Percentiles rank a stretch among this genome's conserved stretches.
phyloP scores from a whole-genome alignment of 2,888 invertebrate species.

The Sipha maydis region DNA sequence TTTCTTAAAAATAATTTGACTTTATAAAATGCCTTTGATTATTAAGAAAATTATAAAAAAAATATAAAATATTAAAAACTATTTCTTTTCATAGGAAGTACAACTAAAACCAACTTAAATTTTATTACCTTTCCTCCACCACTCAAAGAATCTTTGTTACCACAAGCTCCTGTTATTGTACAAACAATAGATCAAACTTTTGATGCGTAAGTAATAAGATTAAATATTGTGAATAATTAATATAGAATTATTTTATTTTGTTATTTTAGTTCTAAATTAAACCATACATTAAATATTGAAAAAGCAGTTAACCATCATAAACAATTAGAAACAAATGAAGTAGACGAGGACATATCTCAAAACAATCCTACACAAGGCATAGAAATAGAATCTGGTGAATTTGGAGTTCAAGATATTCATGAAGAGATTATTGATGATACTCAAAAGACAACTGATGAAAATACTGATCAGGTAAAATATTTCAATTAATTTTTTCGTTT shows the following conservation, averaged over 20 bases:
- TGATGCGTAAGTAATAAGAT: slow-evolving; percentile 54
- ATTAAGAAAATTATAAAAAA: too few species aligned
- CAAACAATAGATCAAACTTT: slow-evolving; percentile 67
- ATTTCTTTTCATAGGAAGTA: slow-evolving; percentile 44
- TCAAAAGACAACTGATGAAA: slow-evolving; percentile 39
- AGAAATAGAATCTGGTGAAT: slow-evolving; percentile 58
- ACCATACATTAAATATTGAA: slow-evolving; percentile 55
- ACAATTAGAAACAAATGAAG: slow-evolving; percentile 46
- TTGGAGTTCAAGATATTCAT: slow-evolving; percentile 54
- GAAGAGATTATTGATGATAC: slow-evolving; percentile 60
- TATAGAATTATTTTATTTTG: slow-evolving; percentile 3
- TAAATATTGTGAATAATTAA: slow-evolving; percentile 9
- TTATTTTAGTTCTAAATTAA: slow-evolving; percentile 44
- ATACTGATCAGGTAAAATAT: slow-evolving; percentile 37
- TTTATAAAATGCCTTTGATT: too few species aligned
- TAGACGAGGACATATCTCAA: slow-evolving; percentile 58
- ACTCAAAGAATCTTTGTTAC: slow-evolving; percentile 67
- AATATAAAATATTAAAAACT: too few species aligned
- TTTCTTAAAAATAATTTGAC: too few species aligned
- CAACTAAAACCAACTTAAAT: slow-evolving; percentile 49
- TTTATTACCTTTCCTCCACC: slow-evolving; percentile 70
- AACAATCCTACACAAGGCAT: slow-evolving; percentile 57
- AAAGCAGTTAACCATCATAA: slow-evolving; percentile 50
- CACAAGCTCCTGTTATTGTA: slow-evolving; percentile 74
- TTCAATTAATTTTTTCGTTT: neutral